These are phyloP conservation scores for Aldabrachelys gigantea DNA, from an alignment of 2,113 vertebrate species.

Conservation along the genomic window DNA sequence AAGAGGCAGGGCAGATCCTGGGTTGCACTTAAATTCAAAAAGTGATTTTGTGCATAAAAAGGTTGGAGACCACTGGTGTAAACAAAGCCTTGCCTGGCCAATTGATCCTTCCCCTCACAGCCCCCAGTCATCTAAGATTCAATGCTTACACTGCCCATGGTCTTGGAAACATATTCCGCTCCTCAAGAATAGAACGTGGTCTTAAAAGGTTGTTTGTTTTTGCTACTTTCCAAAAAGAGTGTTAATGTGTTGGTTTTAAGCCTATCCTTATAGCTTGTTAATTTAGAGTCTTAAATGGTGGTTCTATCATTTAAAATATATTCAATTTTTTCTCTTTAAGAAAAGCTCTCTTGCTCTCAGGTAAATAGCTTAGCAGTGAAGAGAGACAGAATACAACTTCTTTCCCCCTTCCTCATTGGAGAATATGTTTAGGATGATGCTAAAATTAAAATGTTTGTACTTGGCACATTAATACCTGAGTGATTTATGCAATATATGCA, in stretches of 20 bases:
- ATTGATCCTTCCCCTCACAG: slow-evolving; percentile 2
- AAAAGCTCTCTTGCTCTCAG: not conserved
- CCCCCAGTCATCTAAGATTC: not conserved
- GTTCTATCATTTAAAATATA: not conserved
- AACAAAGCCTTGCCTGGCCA: slow-evolving; percentile 19
- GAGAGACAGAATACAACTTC: not conserved
- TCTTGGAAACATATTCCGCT: not conserved
- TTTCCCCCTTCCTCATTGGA: too few relatives aligned
- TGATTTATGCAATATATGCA: not conserved
- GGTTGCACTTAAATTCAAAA: too few relatives aligned
- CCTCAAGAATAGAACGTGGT: not conserved
- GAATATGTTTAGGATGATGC: not conserved
- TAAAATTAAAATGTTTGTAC: not conserved
- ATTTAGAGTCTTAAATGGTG: not conserved
- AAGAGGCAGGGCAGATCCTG: too few relatives aligned
- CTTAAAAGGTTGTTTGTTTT: not conserved
- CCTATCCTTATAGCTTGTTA: not conserved
- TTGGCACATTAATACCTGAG: not conserved
- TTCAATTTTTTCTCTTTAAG: not conserved
- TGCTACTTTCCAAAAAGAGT: not conserved
- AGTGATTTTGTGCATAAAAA: too few relatives aligned
- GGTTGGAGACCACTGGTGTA: too few relatives aligned
- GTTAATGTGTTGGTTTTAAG: not conserved
- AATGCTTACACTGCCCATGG: not conserved
- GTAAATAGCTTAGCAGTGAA: not conserved